These are phyloP conservation scores for Cyphomyrus plagiostoma DNA, from an alignment of 2,113 vertebrate species.

Conservation along the genomic window DNA sequence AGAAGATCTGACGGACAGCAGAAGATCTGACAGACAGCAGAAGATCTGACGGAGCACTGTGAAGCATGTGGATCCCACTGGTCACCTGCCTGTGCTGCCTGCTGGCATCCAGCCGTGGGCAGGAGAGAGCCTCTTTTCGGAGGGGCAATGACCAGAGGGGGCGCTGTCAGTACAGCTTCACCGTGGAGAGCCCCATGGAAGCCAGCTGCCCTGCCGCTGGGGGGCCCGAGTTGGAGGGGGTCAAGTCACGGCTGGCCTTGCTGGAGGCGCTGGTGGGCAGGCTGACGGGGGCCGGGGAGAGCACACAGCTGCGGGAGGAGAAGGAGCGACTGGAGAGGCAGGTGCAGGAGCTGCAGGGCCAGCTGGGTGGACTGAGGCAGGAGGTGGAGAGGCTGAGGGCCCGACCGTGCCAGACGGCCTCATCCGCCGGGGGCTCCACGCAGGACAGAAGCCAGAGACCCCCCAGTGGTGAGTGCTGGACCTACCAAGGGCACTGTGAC, in stretches of 20 bases:
- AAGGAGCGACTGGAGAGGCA: conserved; percentile 65
- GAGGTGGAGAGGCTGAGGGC: conserved; percentile 58
- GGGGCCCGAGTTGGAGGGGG: conserved; percentile 59
- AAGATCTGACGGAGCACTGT: conserved; percentile 23
- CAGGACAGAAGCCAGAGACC: conserved; percentile 47
- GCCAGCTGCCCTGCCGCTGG: conserved; percentile 61
- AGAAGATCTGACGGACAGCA: neutral
- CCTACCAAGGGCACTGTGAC: neutral
- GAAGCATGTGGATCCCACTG: conserved; percentile 50
- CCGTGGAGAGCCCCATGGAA: conserved; percentile 70
- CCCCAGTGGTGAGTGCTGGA: conserved; percentile 39
- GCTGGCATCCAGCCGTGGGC: conserved; percentile 41
- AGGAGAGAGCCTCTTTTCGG: conserved; percentile 58
- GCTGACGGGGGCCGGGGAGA: conserved; percentile 52
- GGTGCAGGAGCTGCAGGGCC: conserved; percentile 58
- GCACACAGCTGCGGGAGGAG: conserved; percentile 67
- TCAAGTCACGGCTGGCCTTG: conserved; percentile 63
- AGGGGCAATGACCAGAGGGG: conserved; percentile 62
- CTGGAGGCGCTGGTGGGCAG: conserved; percentile 69
- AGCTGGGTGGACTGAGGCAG: conserved; percentile 62
- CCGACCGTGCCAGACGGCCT: conserved; percentile 52
- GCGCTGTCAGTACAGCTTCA: conserved; percentile 80
- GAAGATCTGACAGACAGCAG: neutral
- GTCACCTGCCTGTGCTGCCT: conserved; percentile 48
- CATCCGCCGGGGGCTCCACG: conserved; percentile 36